Conservation (phyloP, 1,140 invertebrate genomes). For the Reticulitermes speratus region DNA sequence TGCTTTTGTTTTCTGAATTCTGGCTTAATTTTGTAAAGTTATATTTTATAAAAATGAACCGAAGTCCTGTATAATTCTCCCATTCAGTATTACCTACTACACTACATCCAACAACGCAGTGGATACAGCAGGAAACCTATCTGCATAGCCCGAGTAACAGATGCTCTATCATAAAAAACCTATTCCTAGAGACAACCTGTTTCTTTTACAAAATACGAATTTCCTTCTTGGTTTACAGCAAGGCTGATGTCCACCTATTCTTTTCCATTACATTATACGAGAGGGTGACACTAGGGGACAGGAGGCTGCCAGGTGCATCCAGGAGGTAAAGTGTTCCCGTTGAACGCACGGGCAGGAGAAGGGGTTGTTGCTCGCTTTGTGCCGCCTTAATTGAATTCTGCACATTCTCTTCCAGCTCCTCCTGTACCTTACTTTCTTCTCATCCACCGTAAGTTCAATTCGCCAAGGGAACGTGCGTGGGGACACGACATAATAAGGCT, state of each 20-base stretch:
- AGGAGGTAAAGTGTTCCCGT: background rate
- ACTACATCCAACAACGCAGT: background rate
- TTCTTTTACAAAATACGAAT: background rate
- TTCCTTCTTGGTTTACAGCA: background rate
- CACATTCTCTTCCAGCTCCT: background rate
- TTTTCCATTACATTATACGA: background rate
- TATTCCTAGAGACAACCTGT: background rate
- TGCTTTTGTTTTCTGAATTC: too few relatives aligned
- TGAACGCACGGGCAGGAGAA: background rate
- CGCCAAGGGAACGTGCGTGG: background rate
- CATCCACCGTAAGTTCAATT: background rate
- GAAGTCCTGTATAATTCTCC: background rate
- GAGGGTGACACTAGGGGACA: background rate
- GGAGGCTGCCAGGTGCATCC: background rate
- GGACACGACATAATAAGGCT: slow-evolving; percentile 15
- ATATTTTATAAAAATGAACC: background rate
- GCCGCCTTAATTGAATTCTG: slow-evolving; percentile 11
- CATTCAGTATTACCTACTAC: too few relatives aligned
- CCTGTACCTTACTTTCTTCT: background rate
- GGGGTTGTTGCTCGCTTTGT: background rate
- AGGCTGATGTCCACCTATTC: slow-evolving; percentile 11
- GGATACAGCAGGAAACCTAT: background rate
- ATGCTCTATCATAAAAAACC: background rate
- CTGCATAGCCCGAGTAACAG: background rate
- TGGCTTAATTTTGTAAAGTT: too few relatives aligned